Evolutionary conservation across 2,888 invertebrate genomes (phyloP).

Genomic region (Lochmaea crataegi): DNA sequence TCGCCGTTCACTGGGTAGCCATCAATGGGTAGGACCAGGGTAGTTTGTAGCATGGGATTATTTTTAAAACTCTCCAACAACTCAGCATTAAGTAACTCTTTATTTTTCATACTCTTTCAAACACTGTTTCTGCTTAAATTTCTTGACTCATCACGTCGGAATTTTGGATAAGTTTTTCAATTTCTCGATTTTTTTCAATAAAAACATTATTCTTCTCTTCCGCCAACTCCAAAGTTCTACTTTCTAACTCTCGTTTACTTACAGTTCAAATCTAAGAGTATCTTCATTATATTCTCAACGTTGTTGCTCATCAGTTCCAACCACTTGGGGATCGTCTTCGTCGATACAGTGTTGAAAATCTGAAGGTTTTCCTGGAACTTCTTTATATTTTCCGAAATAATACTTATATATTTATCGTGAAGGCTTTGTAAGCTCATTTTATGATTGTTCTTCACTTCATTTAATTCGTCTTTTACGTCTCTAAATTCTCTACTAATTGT

Average conservation of each 20-base stretch:
- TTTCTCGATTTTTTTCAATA: slow-evolving; percentile 62
- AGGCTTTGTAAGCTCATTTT: slow-evolving; percentile 41
- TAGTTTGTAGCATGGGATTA: slow-evolving; percentile 76
- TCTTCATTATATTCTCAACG: slow-evolving; percentile 69
- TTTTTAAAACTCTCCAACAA: slow-evolving; percentile 73
- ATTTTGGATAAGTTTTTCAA: slow-evolving; percentile 61
- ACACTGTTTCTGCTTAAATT: slow-evolving; percentile 58
- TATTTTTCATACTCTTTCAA: slow-evolving; percentile 72
- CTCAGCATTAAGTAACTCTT: slow-evolving; percentile 76
- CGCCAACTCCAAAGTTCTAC: slow-evolving; percentile 69
- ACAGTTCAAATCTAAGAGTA: slow-evolving; percentile 70
- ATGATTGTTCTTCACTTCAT: slow-evolving; percentile 36
- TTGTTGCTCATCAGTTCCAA: slow-evolving; percentile 61
- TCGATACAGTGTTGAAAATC: slow-evolving; percentile 40
- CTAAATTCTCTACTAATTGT: slow-evolving; percentile 28
- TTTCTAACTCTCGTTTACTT: slow-evolving; percentile 72
- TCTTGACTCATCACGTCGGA: slow-evolving; percentile 61
- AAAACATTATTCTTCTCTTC: slow-evolving; percentile 64
- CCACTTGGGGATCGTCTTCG: slow-evolving; percentile 51
- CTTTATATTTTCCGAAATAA: slow-evolving; percentile 54
- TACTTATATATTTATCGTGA: slow-evolving; percentile 55
- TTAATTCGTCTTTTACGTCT: slow-evolving; percentile 29
- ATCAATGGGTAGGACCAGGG: too few relatives aligned
- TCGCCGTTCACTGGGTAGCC: too few relatives aligned
- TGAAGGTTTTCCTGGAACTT: slow-evolving; percentile 48